Conservation (phyloP, 1,140 invertebrate species). For the Linepithema humile region DNA sequence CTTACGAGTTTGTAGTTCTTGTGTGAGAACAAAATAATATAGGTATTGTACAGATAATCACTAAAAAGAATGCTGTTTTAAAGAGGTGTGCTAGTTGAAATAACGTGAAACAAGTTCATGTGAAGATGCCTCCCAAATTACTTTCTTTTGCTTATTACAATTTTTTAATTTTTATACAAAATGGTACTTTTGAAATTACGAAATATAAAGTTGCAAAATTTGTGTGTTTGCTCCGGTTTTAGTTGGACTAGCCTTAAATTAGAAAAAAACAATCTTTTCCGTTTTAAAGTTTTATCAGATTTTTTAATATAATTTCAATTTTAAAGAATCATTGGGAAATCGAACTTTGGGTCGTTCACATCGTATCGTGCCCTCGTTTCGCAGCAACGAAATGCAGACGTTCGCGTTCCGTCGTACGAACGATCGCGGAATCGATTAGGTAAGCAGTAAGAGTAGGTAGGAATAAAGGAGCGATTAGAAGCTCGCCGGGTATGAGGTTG, state of each 20-base stretch:
- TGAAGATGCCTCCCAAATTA: no score
- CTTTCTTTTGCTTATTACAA: no score
- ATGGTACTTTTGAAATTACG: no score
- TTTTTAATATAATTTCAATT: neutral
- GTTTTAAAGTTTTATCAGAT: no score
- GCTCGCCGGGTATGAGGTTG: constrained; percentile 51
- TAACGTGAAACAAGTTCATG: no score
- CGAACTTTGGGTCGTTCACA: constrained; percentile 25
- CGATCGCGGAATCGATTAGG: constrained; percentile 69
- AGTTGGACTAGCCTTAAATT: no score
- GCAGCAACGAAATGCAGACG: constrained; percentile 9
- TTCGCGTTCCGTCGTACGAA: constrained; percentile 20
- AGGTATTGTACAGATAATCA: neutral
- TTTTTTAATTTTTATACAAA: no score
- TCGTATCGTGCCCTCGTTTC: neutral
- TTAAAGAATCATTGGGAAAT: constrained; percentile 21
- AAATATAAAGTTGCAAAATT: no score
- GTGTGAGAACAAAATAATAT: constrained; percentile 15
- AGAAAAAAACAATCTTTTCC: no score
- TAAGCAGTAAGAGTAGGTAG: constrained; percentile 63
- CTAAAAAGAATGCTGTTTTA: neutral
- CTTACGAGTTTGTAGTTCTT: neutral
- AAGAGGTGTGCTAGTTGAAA: no score
- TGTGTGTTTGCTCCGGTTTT: no score
- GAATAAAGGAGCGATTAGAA: constrained; percentile 75